Evolutionary conservation across 2,113 vertebrate genomes (phyloP).

Genomic region (Lepus europaeus): DNA sequence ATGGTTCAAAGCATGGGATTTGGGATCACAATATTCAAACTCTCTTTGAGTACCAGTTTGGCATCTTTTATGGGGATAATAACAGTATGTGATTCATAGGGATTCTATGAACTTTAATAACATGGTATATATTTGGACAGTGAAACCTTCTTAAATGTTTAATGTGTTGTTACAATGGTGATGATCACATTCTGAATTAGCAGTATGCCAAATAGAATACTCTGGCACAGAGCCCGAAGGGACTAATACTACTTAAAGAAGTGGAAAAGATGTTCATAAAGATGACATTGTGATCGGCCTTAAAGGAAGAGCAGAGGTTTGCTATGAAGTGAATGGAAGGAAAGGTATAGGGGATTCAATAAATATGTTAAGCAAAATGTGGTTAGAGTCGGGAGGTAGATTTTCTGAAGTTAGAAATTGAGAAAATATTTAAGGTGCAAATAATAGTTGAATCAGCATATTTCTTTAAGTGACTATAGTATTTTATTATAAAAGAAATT

Average conservation of each 20-base stretch:
- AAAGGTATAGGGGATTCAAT: neutral
- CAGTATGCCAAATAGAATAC: neutral
- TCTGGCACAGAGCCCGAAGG: neutral
- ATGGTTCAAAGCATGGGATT: neutral
- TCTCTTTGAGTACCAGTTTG: neutral
- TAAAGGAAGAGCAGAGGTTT: neutral
- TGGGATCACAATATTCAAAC: neutral
- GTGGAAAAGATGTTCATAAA: conserved; percentile 26
- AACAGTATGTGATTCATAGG: conserved; percentile 15
- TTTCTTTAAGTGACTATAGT: conserved; percentile 12
- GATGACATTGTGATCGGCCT: neutral
- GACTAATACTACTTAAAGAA: neutral
- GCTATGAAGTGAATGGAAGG: neutral
- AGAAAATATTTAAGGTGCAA: conserved; percentile 14
- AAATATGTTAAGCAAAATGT: conserved; percentile 32
- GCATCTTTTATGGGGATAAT: neutral
- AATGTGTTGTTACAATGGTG: neutral
- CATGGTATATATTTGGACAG: neutral
- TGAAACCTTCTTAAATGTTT: conserved; percentile 21
- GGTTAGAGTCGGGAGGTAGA: neutral
- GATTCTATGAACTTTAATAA: conserved; percentile 37
- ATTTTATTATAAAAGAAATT: conserved; percentile 28
- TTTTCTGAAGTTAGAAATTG: neutral
- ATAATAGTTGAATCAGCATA: neutral
- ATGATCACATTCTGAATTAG: neutral